phyloP scores from a whole-genome alignment of 2,888 invertebrate genomes.

The Tiliacea citrago region DNA sequence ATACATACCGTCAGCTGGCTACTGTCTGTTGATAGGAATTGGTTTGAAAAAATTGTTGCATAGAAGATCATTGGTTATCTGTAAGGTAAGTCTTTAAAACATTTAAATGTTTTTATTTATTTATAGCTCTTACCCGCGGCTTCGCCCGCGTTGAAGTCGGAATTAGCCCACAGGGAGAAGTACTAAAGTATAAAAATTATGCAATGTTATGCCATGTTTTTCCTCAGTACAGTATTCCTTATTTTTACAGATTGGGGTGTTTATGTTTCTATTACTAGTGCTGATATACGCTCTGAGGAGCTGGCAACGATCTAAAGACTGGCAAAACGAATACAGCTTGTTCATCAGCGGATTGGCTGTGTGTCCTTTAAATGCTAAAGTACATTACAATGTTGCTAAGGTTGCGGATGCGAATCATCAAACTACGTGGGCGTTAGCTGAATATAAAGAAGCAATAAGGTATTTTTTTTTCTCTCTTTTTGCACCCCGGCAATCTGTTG shows the following conservation, averaged over 20 bases:
- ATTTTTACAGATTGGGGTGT: slow-evolving; percentile 69
- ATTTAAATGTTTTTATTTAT: background rate
- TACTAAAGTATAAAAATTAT: background rate
- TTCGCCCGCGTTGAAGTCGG: background rate
- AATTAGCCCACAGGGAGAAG: background rate
- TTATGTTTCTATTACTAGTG: slow-evolving; percentile 70
- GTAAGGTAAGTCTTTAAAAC: slow-evolving; percentile 70
- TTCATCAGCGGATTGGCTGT: slow-evolving; percentile 96
- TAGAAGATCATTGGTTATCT: slow-evolving; percentile 52
- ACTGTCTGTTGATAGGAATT: slow-evolving; percentile 92
- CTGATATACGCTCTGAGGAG: slow-evolving; percentile 83
- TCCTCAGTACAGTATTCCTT: background rate
- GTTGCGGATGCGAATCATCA: slow-evolving; percentile 94
- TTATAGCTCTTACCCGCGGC: no score
- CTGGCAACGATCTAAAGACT: slow-evolving; percentile 93
- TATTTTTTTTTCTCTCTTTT: slow-evolving; percentile 77
- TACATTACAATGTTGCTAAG: slow-evolving; percentile 98
- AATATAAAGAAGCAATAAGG: slow-evolving; percentile 95
- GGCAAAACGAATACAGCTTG: slow-evolving; percentile 95
- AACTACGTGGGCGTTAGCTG: slow-evolving; percentile 92
- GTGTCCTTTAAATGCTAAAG: slow-evolving; percentile 98
- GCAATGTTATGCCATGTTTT: background rate
- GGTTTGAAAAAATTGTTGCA: slow-evolving; percentile 87
- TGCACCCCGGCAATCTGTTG: no score
- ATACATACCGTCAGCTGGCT: slow-evolving; percentile 95